Conservation (phyloP, 2,113 vertebrate genomes). For the Varanus komodoensis region DNA sequence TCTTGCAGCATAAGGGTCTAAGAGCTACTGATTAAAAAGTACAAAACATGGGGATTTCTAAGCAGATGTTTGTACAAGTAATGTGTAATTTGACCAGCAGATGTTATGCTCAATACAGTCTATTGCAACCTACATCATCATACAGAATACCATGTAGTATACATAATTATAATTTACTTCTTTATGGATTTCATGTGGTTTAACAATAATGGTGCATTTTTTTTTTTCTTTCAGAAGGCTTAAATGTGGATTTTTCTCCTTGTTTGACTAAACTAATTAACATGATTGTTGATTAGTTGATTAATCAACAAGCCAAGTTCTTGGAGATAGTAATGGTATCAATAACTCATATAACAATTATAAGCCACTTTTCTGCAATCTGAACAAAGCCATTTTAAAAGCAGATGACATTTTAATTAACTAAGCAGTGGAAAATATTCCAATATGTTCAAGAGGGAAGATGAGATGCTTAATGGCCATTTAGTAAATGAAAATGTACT, state of each 20-base stretch:
- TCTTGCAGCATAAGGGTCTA: no score
- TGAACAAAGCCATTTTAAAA: conserved; percentile 5
- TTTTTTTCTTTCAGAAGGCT: not conserved
- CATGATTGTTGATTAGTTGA: not conserved
- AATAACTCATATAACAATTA: not conserved
- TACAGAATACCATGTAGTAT: not conserved
- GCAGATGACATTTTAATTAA: not conserved
- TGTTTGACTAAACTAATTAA: not conserved
- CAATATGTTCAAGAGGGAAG: conserved; percentile 18
- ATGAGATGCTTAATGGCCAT: not conserved
- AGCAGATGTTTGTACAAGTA: no score
- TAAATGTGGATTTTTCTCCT: not conserved
- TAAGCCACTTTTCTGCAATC: conserved; percentile 5
- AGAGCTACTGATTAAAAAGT: no score
- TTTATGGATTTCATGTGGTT: not conserved
- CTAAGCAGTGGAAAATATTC: not conserved
- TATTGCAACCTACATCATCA: not conserved
- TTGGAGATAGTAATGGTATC: not conserved
- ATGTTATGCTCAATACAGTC: not conserved
- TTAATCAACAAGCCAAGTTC: not conserved
- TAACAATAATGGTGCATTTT: not conserved
- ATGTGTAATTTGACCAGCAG: not conserved
- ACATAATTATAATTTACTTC: not conserved
- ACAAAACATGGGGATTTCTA: no score
- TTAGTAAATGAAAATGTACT: conserved; percentile 1